These are phyloP conservation scores for Otolemur garnettii DNA, from an alignment of 2,113 vertebrate genomes.

Conservation along the genomic window DNA sequence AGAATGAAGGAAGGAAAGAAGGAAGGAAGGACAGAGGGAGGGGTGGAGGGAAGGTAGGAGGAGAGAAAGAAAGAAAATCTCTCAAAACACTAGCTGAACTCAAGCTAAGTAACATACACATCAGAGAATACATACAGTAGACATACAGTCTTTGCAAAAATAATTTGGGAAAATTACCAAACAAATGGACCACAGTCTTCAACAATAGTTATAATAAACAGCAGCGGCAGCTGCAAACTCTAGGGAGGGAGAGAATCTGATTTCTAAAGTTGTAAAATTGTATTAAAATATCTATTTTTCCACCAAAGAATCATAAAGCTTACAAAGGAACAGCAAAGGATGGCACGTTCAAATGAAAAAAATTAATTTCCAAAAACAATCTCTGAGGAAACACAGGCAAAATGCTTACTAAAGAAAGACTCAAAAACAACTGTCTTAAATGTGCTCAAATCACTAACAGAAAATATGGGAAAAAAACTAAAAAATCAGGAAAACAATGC, in stretches of 20 bases:
- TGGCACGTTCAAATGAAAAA: neutral
- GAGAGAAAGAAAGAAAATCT: neutral
- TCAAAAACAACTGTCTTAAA: neutral
- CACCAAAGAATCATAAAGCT: neutral
- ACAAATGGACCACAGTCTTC: neutral
- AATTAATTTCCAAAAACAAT: slow-evolving; percentile 20
- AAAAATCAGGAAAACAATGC: slow-evolving; percentile 14
- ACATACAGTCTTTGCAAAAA: neutral
- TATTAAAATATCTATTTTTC: neutral
- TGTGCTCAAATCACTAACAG: neutral
- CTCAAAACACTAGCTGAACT: slow-evolving; percentile 18
- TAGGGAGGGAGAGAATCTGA: neutral
- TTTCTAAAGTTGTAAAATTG: neutral
- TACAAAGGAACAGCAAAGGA: slow-evolving; percentile 7
- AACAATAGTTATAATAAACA: neutral
- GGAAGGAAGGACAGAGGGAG: neutral
- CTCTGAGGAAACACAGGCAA: neutral
- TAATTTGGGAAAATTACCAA: neutral
- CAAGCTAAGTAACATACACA: neutral
- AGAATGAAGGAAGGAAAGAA: neutral
- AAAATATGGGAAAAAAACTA: neutral
- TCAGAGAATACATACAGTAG: neutral
- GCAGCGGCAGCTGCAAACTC: neutral
- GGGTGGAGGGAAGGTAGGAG: no score
- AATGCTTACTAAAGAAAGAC: neutral